Percentiles rank a stretch among this genome's conserved stretches.
phyloP scores from a whole-genome alignment of 2,888 invertebrate genomes.

The Xylophagus ater region DNA sequence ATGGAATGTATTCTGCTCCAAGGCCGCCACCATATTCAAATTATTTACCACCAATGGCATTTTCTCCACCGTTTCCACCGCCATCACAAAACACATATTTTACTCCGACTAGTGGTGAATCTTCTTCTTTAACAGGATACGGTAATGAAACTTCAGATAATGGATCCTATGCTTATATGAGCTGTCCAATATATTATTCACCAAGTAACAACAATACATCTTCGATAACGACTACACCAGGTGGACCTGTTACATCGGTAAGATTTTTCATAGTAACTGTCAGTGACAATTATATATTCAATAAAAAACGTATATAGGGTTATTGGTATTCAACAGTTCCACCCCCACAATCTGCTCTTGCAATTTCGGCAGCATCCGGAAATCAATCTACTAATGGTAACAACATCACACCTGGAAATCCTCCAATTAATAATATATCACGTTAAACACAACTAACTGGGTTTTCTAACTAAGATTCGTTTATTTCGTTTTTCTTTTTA shows the following conservation, averaged over 20 bases:
- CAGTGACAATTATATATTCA: conserved; percentile 1
- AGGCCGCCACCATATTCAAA: conserved; percentile 18
- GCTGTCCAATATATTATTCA: conserved; percentile 13
- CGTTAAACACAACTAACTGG: too few relatives aligned
- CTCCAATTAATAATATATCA: neutral
- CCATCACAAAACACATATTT: conserved; percentile 7
- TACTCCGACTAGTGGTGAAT: conserved; percentile 1
- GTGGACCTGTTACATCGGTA: conserved; percentile 4
- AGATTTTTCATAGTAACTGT: neutral
- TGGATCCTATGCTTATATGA: conserved; percentile 12
- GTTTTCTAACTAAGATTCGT: too few relatives aligned
- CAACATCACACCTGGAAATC: conserved; percentile 3
- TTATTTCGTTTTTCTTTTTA: too few relatives aligned
- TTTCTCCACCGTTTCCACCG: conserved; percentile 16
- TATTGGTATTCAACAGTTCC: conserved; percentile 20
- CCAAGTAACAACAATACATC: conserved; percentile 3
- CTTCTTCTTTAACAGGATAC: conserved; percentile 2
- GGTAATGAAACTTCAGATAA: conserved; percentile 8
- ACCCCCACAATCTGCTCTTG: conserved; percentile 14
- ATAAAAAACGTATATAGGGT: conserved; percentile 11
- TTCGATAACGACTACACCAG: neutral
- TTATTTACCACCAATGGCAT: conserved; percentile 15
- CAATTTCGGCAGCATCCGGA: neutral
- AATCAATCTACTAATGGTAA: too few relatives aligned
- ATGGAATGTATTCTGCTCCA: conserved; percentile 23